These are phyloP conservation scores for Anabacerthia variegaticeps DNA, from an alignment of 2,797 vertebrate genomes.

Conservation along the genomic window DNA sequence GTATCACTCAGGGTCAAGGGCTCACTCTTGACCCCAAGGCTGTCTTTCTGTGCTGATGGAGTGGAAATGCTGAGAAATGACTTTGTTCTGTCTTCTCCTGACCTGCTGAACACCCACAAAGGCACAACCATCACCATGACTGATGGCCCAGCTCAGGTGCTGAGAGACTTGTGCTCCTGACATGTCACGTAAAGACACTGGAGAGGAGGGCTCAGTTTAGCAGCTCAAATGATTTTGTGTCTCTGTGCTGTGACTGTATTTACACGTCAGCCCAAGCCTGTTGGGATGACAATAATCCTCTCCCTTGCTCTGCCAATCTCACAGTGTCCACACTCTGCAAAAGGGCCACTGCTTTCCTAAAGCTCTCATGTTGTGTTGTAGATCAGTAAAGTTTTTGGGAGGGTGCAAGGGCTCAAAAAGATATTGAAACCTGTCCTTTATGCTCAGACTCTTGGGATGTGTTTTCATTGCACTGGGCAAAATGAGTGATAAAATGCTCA, in stretches of 20 bases:
- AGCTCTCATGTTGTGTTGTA: background rate
- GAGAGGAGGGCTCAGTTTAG: background rate
- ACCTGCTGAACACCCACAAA: background rate
- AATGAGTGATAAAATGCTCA: background rate
- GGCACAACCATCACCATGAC: background rate
- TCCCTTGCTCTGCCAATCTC: background rate
- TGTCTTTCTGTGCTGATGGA: background rate
- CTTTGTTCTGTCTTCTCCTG: background rate
- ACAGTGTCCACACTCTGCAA: background rate
- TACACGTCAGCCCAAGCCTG: background rate
- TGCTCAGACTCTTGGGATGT: background rate
- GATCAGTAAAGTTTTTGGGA: background rate
- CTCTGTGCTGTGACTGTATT: background rate
- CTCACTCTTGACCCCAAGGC: background rate
- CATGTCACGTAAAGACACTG: background rate
- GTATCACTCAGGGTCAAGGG: background rate
- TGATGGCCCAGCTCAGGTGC: background rate
- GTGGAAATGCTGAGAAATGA: background rate
- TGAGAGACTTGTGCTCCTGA: background rate
- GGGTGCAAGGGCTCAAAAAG: background rate
- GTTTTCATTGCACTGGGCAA: background rate
- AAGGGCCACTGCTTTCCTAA: background rate
- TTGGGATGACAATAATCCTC: background rate
- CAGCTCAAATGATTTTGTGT: background rate
- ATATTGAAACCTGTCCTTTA: background rate